phyloP scores from a whole-genome alignment of 1,140 invertebrate genomes.

The Cephus cinctus region DNA sequence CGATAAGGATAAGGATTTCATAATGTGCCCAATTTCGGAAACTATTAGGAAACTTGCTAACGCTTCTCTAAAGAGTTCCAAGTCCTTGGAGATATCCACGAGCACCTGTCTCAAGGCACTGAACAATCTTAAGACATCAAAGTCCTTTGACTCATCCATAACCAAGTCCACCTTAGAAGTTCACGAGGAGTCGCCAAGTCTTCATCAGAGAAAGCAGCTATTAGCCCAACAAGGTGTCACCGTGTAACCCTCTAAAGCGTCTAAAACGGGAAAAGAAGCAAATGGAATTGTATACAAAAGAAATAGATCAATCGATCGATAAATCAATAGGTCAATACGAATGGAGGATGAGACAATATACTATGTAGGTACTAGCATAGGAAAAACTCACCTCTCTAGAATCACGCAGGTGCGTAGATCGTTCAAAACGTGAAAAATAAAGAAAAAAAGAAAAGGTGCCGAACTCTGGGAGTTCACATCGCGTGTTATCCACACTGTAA shows the following conservation, averaged over 20 bases:
- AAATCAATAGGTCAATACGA: background rate
- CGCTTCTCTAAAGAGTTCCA: constrained; percentile 46
- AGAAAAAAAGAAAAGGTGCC: background rate
- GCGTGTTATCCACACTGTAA: background rate
- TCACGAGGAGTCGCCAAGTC: constrained; percentile 48
- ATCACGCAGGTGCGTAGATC: background rate
- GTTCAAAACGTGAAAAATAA: background rate
- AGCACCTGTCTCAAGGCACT: constrained; percentile 39
- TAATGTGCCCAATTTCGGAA: constrained; percentile 50
- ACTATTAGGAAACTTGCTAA: constrained; percentile 52
- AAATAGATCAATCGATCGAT: background rate
- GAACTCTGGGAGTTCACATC: background rate
- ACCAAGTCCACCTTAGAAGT: constrained; percentile 27
- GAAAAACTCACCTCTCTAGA: too few species aligned
- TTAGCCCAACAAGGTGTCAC: constrained; percentile 51
- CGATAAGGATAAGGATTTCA: constrained; percentile 43
- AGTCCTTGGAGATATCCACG: constrained; percentile 43
- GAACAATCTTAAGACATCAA: constrained; percentile 40
- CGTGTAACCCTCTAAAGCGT: constrained; percentile 29
- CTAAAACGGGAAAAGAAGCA: background rate
- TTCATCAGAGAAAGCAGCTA: constrained; percentile 49
- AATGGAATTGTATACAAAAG: background rate
- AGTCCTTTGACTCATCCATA: constrained; percentile 35
- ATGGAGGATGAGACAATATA: too few species aligned
- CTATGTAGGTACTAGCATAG: too few species aligned